Evolutionary conservation across 2,888 invertebrate species (phyloP), one percentile per base, ranked within the genome.

Genomic region (Cyaniris semiargus): DNA sequence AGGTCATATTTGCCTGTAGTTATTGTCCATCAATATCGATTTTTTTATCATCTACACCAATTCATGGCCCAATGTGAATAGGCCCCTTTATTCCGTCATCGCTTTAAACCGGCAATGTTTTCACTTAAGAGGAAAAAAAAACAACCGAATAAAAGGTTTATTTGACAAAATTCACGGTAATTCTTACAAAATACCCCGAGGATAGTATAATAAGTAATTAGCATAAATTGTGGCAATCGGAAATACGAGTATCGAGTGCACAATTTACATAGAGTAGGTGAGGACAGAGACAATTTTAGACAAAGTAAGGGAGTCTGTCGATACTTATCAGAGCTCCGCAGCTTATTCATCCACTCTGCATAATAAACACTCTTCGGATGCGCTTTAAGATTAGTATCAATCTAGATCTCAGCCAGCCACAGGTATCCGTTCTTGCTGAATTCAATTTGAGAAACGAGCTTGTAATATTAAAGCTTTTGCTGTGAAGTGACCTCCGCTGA

Each of bases 381-480:
- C 81, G 76, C 78, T 80, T 78, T 78, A 74, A 74, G 74, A 79
- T 75, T 80, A 80, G 78, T 77, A 79, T 78, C 80, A 79, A 75
- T 79, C 78, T 79, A 78, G 75, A 77, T 70, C 80, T 79, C 74
- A 31, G 27, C 23, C 76, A 66, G 77, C 78, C 78, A 70, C 78
- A 81, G 80, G 77, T 81, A 81, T 76, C 77, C 80, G 76, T 79
- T 77, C 76, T 79, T 79, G 79, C 78, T 76, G 80, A 82, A 83
- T 82, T 81, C 81, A 81, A 83, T 83, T 82, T 82, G 81, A 79
- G 79, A 80, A 80, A 80, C 79, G 81, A 80, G 82, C 80, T 83
- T 83, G 83, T 84, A 84, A 84, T 84, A 84, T 85, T 85, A 84
- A 84, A 83, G 83, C 53, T 74, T 74, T 53, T 53, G 53, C 53